Base-by-base conservation (phyloP, 2,113 vertebrate species). In the Nycticebus coucang region DNA sequence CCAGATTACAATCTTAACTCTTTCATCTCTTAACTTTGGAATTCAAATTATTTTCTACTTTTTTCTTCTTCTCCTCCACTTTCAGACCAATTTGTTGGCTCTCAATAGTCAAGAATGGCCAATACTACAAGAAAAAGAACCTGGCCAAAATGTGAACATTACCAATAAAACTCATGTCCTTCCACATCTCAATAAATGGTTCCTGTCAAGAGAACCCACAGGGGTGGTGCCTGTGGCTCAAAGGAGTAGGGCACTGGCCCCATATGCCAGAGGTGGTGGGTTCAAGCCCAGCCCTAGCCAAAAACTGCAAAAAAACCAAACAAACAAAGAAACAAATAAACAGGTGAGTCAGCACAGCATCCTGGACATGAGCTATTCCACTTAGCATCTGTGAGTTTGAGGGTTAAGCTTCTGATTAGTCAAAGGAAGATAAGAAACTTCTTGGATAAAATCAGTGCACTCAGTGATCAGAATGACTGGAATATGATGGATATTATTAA, bases 361-460 rank as follows among this genome's bases (percentile, higher is more conserved):
- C n/a, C n/a, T n/a, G n/a, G n/a, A n/a, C n/a, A n/a, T n/a, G n/a
- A n/a, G n/a, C n/a, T n/a, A 0, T 66, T n/a, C 53, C 28, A 2
- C 45, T 89, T 80, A 57, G 57, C 45, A 62, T 50, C 50, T 55
- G 7, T 18, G 41, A 78, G 37, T 87, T 97, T 93, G 78, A 88
- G 15, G 59, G 53, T 80, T n/a, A 78, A 50, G 45, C 30, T 82
- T 86, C 15, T 87, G 74, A 94, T 80, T 83, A 59, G 82, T 5
- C 4, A 87, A 28, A 83, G 90, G 81, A 72, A 96, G 88, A 97
- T 87, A 45, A 96, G 94, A 95, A 82, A 78, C 26, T 28, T 74
- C 79, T 95, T 97, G 89, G 95, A 96, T 94, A 93, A 89, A 91
- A 95, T 68, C 22, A 71, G 53, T 53, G 62, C 57, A 80, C 45